These are phyloP conservation scores for Gila orcuttii DNA, from an alignment of 2,113 vertebrate species.

Conservation along the genomic window DNA sequence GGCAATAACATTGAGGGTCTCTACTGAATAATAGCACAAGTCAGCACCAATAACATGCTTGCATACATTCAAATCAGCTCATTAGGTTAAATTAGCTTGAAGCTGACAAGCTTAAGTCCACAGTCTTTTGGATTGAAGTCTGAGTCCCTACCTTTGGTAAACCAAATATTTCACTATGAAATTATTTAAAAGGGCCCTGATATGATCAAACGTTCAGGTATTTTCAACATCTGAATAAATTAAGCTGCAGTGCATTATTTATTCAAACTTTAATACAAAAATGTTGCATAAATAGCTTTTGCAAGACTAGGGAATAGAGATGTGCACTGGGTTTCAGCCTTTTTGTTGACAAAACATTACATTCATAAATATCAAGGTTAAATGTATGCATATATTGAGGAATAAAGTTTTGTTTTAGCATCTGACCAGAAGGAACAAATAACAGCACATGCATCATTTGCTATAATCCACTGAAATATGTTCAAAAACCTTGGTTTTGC, in stretches of 20 bases:
- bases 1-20: slow-evolving; percentile 9
- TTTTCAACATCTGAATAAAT: not conserved
- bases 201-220: not conserved
- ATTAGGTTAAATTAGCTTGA: not conserved
- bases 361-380: slow-evolving; percentile 35
- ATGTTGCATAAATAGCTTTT: slow-evolving; percentile 40
- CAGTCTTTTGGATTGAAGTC: slow-evolving; percentile 9
- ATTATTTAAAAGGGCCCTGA: not conserved
- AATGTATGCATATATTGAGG: slow-evolving; percentile 13
- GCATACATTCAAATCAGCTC: slow-evolving; percentile 48
- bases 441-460: slow-evolving; percentile 71
- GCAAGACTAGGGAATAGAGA: slow-evolving; percentile 12
- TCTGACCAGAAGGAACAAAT: not conserved
- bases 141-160: slow-evolving; percentile 6
- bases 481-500: slow-evolving; percentile 95
- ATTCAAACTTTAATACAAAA: slow-evolving; percentile 5
- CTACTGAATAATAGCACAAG: slow-evolving; percentile 10
- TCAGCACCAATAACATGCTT: slow-evolving; percentile 46
- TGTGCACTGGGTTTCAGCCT: slow-evolving; percentile 24
- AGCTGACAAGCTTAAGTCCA: slow-evolving; percentile 5
- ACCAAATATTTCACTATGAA: not conserved
- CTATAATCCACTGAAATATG: slow-evolving; percentile 91
- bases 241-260: not conserved
- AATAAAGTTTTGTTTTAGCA: not conserved
- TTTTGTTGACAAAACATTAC: slow-evolving; percentile 34